A percentile compares a stretch with the other conserved stretches of the same genome.
phyloP scores from a whole-genome alignment of 2,888 invertebrate species.

The Portevinia maculata region DNA sequence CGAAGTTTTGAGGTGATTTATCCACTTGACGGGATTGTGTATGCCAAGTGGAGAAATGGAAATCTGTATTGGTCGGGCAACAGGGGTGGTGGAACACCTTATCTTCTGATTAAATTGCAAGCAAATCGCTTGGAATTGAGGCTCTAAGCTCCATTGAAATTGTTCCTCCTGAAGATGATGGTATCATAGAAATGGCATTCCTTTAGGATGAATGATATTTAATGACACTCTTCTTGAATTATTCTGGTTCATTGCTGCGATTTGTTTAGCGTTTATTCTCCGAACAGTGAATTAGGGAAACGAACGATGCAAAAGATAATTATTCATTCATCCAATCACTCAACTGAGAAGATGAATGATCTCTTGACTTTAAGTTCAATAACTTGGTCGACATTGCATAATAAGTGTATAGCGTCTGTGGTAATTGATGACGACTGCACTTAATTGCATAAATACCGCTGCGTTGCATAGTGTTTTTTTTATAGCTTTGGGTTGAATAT shows the following conservation, averaged over 20 bases:
- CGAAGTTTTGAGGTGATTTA: conserved; percentile 60
- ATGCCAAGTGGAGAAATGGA: conserved; percentile 23
- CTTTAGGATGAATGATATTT: conserved; percentile 62
- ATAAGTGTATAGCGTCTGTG: conserved; percentile 34
- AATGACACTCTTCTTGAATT: conserved; percentile 71
- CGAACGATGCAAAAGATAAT: conserved; percentile 36
- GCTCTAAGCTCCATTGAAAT: conserved; percentile 57
- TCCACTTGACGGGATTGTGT: conserved; percentile 49
- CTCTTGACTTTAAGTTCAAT: conserved; percentile 56
- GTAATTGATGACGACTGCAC: conserved; percentile 8
- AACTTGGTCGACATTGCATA: conserved; percentile 55
- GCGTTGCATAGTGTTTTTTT: no score
- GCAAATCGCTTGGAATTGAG: conserved; percentile 70
- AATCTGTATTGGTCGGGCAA: conserved; percentile 2
- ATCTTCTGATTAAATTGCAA: conserved; percentile 69
- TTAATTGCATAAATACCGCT: conserved; percentile 12
- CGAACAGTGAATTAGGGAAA: background rate
- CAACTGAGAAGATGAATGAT: conserved; percentile 39
- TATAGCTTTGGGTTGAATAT: no score
- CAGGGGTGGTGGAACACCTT: conserved; percentile 36
- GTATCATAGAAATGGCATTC: conserved; percentile 40
- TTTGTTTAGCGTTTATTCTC: conserved; percentile 58
- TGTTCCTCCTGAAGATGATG: conserved; percentile 43
- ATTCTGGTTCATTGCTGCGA: conserved; percentile 62
- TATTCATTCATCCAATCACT: conserved; percentile 56